phyloP scores from a whole-genome alignment of 2,113 vertebrate genomes.

The pig (Sus scrofa) region DNA sequence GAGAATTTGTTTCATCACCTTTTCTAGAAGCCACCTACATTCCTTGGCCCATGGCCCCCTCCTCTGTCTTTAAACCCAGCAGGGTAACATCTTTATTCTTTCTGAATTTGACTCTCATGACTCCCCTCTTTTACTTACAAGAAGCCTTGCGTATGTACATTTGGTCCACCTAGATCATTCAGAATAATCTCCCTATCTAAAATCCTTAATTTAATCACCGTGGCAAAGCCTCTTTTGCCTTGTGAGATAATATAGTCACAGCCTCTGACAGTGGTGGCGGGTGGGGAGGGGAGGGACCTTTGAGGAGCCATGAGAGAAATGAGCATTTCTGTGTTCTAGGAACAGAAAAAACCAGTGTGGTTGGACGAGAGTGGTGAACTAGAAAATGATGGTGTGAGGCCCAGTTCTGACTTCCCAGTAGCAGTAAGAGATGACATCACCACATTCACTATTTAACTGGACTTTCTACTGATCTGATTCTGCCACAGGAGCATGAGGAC shows the following conservation, averaged over 20 bases:
- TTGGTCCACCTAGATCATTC: background rate
- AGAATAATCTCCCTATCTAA: background rate
- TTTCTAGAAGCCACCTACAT: background rate
- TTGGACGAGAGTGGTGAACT: background rate
- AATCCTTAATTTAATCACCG: background rate
- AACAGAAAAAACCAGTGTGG: background rate
- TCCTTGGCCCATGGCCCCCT: background rate
- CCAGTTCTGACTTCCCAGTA: background rate
- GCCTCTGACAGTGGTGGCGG: background rate
- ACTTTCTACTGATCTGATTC: background rate
- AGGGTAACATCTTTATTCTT: background rate
- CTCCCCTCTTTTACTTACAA: background rate
- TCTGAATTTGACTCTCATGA: background rate
- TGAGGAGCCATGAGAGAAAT: background rate
- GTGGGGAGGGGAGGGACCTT: background rate
- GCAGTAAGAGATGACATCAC: background rate
- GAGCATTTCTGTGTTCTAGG: background rate
- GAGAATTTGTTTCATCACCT: background rate
- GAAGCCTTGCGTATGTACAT: background rate
- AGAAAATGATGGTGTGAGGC: background rate
- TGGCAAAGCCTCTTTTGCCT: background rate
- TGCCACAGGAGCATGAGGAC: accelerated
- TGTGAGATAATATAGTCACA: background rate
- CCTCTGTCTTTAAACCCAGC: background rate
- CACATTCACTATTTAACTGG: background rate